Conservation (phyloP, 2,113 vertebrate species). For the Ptyas mucosa region DNA sequence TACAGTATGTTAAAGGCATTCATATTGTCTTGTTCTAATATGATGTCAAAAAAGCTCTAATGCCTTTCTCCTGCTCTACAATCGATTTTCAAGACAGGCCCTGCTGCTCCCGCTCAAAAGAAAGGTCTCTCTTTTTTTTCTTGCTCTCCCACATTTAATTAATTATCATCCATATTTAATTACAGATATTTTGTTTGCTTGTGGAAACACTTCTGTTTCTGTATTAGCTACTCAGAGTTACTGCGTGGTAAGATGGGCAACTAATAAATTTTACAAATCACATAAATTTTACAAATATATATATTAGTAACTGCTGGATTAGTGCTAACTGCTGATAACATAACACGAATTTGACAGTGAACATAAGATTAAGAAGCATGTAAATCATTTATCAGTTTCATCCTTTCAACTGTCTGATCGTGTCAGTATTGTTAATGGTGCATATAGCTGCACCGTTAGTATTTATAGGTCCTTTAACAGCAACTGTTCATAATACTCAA, state of each 20-base stretch:
- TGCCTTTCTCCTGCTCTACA: neutral
- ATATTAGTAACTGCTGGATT: neutral
- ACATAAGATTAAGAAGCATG: neutral
- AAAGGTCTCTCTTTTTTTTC: neutral
- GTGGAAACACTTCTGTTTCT: neutral
- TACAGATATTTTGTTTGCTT: neutral
- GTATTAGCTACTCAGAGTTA: neutral
- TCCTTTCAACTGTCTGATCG: slow-evolving; percentile 45
- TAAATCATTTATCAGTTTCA: slow-evolving; percentile 38
- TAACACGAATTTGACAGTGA: neutral
- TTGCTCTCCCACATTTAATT: neutral
- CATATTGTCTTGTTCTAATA: neutral
- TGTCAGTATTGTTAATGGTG: slow-evolving; percentile 31
- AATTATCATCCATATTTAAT: neutral
- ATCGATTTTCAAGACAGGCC: neutral
- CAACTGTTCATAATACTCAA: slow-evolving; percentile 53
- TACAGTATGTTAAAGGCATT: neutral
- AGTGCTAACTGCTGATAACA: neutral
- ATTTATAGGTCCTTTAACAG: slow-evolving; percentile 55
- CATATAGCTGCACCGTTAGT: slow-evolving; percentile 46
- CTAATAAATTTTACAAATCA: too few relatives aligned
- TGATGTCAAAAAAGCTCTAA: neutral
- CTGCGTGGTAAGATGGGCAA: too few relatives aligned
- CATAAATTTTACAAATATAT: neutral
- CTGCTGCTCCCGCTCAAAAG: neutral